Evolutionary conservation across 2,797 vertebrate genomes (phyloP).

Genomic region (Micromesistius poutassou): DNA sequence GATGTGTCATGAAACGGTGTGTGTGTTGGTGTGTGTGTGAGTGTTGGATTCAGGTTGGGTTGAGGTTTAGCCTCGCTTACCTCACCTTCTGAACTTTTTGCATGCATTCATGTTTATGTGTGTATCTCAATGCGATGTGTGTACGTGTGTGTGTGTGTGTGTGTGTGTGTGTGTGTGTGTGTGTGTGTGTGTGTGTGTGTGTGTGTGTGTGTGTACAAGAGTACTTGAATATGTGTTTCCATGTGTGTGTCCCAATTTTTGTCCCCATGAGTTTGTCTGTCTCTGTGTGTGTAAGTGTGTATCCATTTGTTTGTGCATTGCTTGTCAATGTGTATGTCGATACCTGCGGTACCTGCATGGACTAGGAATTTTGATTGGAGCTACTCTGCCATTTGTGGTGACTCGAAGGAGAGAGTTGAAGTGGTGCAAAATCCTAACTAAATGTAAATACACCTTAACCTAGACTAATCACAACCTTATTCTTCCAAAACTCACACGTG

Average conservation of each 20-base stretch:
- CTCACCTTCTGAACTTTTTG: neutral
- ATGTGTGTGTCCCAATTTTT: neutral
- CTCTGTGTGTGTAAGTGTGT: neutral
- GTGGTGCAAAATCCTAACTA: too few relatives aligned
- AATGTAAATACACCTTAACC: too few relatives aligned
- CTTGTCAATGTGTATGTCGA: too few relatives aligned
- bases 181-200: too few relatives aligned
- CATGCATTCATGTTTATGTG: neutral
- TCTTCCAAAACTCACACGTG: too few relatives aligned
- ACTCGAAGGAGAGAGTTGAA: too few relatives aligned
- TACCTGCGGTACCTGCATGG: too few relatives aligned
- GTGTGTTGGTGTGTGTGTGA: too few relatives aligned
- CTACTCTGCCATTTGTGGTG: too few relatives aligned
- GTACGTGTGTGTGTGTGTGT: neutral
- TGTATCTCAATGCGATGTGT: constrained; percentile 3
- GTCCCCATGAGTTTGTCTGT: neutral
- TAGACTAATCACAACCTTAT: too few relatives aligned
- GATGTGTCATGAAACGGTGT: neutral
- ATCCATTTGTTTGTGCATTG: too few relatives aligned
- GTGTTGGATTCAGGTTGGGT: neutral
- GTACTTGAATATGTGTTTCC: neutral
- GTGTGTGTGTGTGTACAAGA: neutral
- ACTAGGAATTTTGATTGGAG: too few relatives aligned
- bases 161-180: neutral
- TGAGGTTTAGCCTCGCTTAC: neutral